Base-by-base conservation (phyloP, 2,888 invertebrate genomes). In the Melanotus villosus region DNA sequence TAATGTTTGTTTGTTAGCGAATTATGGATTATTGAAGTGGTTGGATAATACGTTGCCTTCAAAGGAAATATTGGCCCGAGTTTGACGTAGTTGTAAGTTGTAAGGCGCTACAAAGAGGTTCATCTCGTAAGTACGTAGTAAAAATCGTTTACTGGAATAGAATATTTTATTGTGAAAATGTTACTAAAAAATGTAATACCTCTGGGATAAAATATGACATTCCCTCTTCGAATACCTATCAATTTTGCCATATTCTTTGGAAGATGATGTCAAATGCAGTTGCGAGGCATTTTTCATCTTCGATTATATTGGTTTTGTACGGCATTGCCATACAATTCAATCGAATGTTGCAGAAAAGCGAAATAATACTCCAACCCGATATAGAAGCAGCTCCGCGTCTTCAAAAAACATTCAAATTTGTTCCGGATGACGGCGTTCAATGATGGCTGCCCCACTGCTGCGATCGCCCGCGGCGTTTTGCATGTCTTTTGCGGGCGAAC, bases 371-470 rank as follows among this genome's bases (percentile, higher is more conserved):
- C 60, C n/a, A 71, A 73, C 63, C 60, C 63, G 71, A 69, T 71
- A 69, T 64, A 66, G 69, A 65, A 65, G 70, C 65, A 68, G 67
- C 65, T 63, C 52, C 32, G 63, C 68, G 62, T 72, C 73, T 76
- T 75, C 74, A 78, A 80, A 80, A 80, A 79, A 80, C 79, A 80
- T 80, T 78, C 80, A 77, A 76, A 79, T 80, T 79, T 78, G 77
- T 80, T 79, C 76, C 81, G 75, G 76, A 71, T 75, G 79, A 78
- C 72, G 70, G 74, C 68, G 68, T 78, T 77, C 78, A 77, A 79
- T 81, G 79, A 81, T 81, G 81, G 81, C 80, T 77, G 80, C 76
- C 72, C 66, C 69, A 36, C 56, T 68, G 60, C 65, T 59, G 73
- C 73, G 74, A 77, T 75, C 76, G 77, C 78, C 74, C 70, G 73